Conservation (phyloP, 2,113 vertebrate species). For the Clupea harengus region DNA sequence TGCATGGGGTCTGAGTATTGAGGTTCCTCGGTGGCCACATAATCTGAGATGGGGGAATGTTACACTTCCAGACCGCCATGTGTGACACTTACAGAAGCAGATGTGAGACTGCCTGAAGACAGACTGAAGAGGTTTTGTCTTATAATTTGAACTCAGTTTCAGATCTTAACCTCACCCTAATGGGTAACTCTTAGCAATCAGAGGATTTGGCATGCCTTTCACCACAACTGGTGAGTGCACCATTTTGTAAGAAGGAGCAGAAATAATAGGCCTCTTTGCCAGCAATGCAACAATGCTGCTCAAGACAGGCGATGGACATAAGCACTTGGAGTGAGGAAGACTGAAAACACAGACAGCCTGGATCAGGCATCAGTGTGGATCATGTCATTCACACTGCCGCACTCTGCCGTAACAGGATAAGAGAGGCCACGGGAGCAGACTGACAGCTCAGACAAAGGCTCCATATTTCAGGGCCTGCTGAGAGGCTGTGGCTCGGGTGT, state of each 20-base stretch:
- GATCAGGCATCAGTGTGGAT: neutral
- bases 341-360: neutral
- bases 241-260: neutral
- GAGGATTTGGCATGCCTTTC: neutral
- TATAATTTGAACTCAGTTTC: neutral
- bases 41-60: too few relatives aligned
- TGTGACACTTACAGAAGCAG: neutral
- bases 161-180: neutral
- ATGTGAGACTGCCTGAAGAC: neutral
- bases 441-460: constrained; percentile 12
- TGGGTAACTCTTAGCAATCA: neutral
- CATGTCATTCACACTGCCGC: neutral
- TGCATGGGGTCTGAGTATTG: too few relatives aligned
- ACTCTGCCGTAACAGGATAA: constrained; percentile 26
- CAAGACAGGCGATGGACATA: neutral
- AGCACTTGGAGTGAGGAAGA: neutral
- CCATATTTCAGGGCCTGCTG: neutral
- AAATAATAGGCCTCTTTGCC: neutral
- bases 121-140: neutral
- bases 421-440: neutral
- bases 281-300: neutral
- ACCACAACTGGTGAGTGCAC: neutral
- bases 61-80: neutral
- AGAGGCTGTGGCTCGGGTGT: neutral
- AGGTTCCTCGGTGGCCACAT: neutral